Evolutionary conservation across 2,888 invertebrate species (phyloP), one percentile per base, ranked within the genome.

Genomic region (Helobdella robusta): DNA sequence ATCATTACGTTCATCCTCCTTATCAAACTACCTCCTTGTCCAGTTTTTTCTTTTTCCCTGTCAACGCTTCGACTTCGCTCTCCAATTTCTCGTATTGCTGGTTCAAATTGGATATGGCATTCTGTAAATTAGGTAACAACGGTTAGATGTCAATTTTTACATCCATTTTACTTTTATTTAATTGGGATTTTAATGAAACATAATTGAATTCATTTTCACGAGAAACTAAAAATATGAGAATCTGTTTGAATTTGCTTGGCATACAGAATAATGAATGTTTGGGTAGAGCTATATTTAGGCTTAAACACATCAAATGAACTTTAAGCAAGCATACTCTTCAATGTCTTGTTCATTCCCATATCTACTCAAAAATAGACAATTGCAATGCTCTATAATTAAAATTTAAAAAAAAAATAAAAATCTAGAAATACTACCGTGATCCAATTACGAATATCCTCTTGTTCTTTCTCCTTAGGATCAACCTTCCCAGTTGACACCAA

Each of bases 401-500:
- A n/a, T 40, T 15, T 40, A 11, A 40, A 11, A 40, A 40, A 40
- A 15, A 40, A 40, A 11, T 15, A 40, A 40, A n/a, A 40, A 40
- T 11, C 11, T 15, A n/a, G n/a, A 15, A 40, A n/a, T 30, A 28
- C 5, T 73, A 82, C 82, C 75, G 91, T 88, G 73, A 98, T 85
- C 98, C 98, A 98, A 77, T 87, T 86, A 75, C 89, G 89, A 76
- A 92, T 87, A 81, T 98, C 97, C 78, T 93, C 92, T 74, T 92
- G 87, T 81, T 97, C 97, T 81, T 93, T 92, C 82, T 97, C 94
- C 73, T 91, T 91, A 66, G 98, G 98, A 84, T 98, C 98, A 76
- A 97, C 83, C 82, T 98, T 98, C 60, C 76, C 74, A 77, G 95
- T 95, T 73, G 97, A 95, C 72, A 94, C 95, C 71, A 99, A 85